Conservation (phyloP, 1,140 invertebrate species). For the Trissolcus basalis region DNA sequence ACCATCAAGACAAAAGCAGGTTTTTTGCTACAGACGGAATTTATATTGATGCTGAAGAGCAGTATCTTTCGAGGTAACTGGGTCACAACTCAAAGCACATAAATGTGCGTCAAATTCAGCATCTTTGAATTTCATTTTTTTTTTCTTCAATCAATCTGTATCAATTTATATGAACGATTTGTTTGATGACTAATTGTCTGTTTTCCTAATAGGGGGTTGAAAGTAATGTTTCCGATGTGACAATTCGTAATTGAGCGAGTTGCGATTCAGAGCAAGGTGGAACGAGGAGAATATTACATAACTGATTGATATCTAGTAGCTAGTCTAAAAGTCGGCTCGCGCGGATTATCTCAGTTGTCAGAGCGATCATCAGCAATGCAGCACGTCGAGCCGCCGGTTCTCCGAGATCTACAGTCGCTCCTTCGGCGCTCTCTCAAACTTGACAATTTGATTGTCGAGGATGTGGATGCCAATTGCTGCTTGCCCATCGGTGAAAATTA, state of each 20-base stretch:
- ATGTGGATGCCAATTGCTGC: constrained; percentile 31
- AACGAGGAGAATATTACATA: constrained; percentile 22
- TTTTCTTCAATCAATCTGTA: too few species aligned
- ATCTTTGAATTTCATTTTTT: too few species aligned
- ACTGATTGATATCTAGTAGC: constrained; percentile 12
- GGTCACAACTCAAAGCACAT: too few species aligned
- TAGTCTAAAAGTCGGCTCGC: neutral
- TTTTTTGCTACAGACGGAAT: too few species aligned
- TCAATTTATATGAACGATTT: neutral
- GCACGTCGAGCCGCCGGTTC: constrained; percentile 7
- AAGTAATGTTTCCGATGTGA: constrained; percentile 4
- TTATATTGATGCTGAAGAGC: too few species aligned
- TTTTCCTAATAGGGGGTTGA: neutral
- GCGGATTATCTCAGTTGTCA: neutral
- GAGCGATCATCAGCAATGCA: constrained; percentile 1
- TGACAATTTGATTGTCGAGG: constrained; percentile 46
- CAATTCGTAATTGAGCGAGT: too few species aligned
- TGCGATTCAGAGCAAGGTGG: constrained; percentile 44
- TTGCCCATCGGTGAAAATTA: constrained; percentile 79
- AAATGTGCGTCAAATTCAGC: too few species aligned
- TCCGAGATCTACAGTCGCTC: constrained; percentile 63
- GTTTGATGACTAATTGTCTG: neutral
- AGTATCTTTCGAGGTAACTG: too few species aligned
- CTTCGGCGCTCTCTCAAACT: constrained; percentile 56
- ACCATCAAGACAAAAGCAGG: too few species aligned